Base-by-base conservation (phyloP, 2,797 vertebrate species). In the Bradypodion pumilum region DNA sequence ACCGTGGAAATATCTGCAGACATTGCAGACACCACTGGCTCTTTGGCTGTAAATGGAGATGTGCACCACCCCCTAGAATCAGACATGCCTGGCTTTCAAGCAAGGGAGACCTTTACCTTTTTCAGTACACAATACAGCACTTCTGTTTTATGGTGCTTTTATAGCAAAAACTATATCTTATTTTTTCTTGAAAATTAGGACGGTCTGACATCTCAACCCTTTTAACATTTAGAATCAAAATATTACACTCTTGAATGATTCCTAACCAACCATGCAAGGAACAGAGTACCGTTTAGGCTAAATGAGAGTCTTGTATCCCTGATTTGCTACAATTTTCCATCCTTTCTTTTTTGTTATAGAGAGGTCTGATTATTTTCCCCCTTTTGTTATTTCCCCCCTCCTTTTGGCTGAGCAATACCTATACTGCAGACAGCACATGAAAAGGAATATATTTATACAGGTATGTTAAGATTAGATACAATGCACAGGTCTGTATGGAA, bases 171-270 rank as follows among this genome's bases (percentile, higher is more conserved):
- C 5, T 8, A 25, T 52, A 60, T 32, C 78, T 59, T 74, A 37
- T 56, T 16, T 15, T 15, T 13, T 65, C 69, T 72, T 32, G 35
- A 44, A n/a, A 80, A 90, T 75, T 78, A 75, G 84, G 87, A 92
- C 92, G 68, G 16, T 73, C 89, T 90, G 94, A 95, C 82, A 92
- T 94, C 90, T 93, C 91, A 85, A 46, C 93, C 90, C 92, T 94
- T 91, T n/a, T 95, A 94, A 92, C 90, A 95, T 93, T 83, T 80
- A 91, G 91, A 95, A 94, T 95, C 93, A 93, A 90, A 94, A 91
- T 94, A 95, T 96, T 96, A 96, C 88, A 93, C 90, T 92, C 87
- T 88, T 87, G 90, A 95, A 88, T 94, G 93, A 94, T 84, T 95
- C 91, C 87, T 93, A 92, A 94, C 76, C 80, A 83, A 74, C 82